Evolutionary conservation across 2,888 invertebrate species (phyloP).

Genomic region (Agonopterix subpropinquella): DNA sequence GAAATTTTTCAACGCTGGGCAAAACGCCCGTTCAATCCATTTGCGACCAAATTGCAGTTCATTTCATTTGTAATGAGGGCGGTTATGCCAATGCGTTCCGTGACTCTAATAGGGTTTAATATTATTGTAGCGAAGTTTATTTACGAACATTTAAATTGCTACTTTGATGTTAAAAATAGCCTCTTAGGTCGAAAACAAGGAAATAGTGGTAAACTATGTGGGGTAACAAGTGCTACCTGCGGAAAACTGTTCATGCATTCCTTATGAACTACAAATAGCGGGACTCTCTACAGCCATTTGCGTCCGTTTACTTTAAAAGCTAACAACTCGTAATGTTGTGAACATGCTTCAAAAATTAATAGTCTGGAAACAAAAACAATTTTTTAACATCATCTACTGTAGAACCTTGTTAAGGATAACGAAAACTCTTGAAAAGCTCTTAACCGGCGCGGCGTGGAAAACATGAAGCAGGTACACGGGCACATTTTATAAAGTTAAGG

Average conservation of each 20-base stretch:
- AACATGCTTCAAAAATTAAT: constrained; percentile 2
- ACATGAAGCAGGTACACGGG: constrained; percentile 62
- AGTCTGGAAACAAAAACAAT: constrained; percentile 17
- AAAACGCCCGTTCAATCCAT: constrained; percentile 42
- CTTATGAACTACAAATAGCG: no score
- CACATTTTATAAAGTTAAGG: constrained; percentile 64
- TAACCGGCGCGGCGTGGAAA: constrained; percentile 54
- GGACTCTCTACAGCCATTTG: no score
- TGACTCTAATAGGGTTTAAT: constrained; percentile 51
- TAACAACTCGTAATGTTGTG: neutral
- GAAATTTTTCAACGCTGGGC: constrained; percentile 40
- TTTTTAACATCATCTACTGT: constrained; percentile 35
- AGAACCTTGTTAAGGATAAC: constrained; percentile 47
- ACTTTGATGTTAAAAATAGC: constrained; percentile 10
- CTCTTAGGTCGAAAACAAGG: neutral
- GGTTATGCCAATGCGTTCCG: constrained; percentile 42
- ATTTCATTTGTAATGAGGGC: constrained; percentile 53
- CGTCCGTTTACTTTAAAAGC: no score
- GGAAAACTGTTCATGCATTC: no score
- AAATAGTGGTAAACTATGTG: no score
- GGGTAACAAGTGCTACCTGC: no score
- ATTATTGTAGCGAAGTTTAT: constrained; percentile 39
- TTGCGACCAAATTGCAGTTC: constrained; percentile 57
- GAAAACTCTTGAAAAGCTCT: constrained; percentile 59
- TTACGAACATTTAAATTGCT: constrained; percentile 27